Percentiles rank a stretch among this genome's conserved stretches.
Conservation (phyloP, 2,888 invertebrate species). For the Himalopsyche tibetana region DNA sequence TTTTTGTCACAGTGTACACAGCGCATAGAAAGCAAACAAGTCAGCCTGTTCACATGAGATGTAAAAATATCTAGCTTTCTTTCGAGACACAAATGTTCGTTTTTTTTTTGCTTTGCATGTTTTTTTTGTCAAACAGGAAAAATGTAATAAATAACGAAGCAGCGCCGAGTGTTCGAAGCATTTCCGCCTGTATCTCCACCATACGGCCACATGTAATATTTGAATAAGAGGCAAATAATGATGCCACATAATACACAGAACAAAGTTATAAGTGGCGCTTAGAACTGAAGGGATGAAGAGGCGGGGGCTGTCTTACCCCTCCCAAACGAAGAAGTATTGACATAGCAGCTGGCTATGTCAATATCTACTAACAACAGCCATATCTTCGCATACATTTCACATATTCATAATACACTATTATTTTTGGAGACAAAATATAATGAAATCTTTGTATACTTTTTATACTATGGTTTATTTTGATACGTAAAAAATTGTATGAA, state of each 20-base stretch:
- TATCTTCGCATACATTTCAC: conserved; percentile 33
- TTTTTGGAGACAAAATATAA: not conserved
- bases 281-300: conserved; percentile 53
- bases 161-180: conserved; percentile 45
- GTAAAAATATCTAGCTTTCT: conserved; percentile 47
- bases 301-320: conserved; percentile 42
- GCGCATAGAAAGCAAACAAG: conserved; percentile 60
- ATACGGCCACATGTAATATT: conserved; percentile 60
- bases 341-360: conserved; percentile 56
- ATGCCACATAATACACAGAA: conserved; percentile 58
- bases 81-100: conserved; percentile 47
- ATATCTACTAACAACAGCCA: conserved; percentile 45
- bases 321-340: conserved; percentile 49
- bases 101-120: conserved; percentile 57
- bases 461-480: too few species aligned
- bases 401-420: conserved; percentile 7
- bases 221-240: conserved; percentile 64
- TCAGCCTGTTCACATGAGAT: conserved; percentile 54
- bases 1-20: conserved; percentile 60
- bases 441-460: not conserved
- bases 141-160: conserved; percentile 65
- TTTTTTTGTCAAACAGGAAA: conserved; percentile 65
- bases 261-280: conserved; percentile 56
- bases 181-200: conserved; percentile 42
- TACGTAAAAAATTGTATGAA: too few species aligned